phyloP scores from a whole-genome alignment of 2,113 vertebrate species.

The Anseranas semipalmata region DNA sequence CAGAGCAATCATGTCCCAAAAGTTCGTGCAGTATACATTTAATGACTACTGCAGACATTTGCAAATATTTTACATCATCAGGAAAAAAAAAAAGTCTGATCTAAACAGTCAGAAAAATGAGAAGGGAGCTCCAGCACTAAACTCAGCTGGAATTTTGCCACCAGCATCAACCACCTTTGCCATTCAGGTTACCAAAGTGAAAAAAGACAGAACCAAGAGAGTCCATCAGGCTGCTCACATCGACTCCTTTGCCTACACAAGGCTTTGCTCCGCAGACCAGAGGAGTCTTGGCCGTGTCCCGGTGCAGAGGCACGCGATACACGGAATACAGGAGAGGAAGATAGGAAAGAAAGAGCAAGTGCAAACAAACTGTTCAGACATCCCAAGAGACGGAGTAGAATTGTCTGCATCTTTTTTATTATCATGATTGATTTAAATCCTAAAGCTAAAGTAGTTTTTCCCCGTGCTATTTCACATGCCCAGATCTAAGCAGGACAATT shows the following conservation, averaged over 20 bases:
- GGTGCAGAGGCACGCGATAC: background rate
- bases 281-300: background rate
- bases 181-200: accelerated
- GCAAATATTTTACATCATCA: background rate
- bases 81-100: background rate
- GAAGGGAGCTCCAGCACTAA: background rate
- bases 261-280: background rate
- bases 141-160: background rate
- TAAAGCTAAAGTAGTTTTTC: background rate
- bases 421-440: background rate
- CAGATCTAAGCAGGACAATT: background rate
- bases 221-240: background rate
- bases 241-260: background rate
- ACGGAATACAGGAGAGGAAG: background rate
- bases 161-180: background rate
- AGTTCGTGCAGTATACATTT: background rate
- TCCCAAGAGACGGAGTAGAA: background rate
- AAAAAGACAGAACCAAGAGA: background rate
- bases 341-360: background rate
- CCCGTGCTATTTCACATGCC: background rate
- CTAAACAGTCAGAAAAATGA: background rate
- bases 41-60: background rate
- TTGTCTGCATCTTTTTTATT: background rate
- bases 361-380: background rate
- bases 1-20: background rate